phyloP scores from a whole-genome alignment of 1,140 invertebrate species.

The Penaeus vannamei region DNA sequence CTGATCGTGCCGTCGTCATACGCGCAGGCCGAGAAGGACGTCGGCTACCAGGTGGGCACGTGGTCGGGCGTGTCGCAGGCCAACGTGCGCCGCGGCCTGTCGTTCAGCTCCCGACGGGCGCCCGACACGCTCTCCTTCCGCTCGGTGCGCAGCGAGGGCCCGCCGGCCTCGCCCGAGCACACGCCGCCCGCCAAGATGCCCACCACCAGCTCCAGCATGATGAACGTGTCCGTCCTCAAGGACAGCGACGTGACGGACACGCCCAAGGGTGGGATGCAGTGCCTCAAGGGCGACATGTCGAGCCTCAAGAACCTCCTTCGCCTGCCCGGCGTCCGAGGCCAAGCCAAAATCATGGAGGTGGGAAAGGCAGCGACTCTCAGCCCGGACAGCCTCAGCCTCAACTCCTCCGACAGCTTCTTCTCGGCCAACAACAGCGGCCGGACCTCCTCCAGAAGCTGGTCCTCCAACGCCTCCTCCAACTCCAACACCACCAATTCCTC shows the following conservation, averaged over 20 bases:
- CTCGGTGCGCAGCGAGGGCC: conserved; percentile 54
- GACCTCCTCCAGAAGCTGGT: conserved; percentile 58
- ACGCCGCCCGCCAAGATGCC: neutral
- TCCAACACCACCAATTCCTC: conserved; percentile 53
- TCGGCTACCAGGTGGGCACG: conserved; percentile 53
- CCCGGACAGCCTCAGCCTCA: conserved; percentile 56
- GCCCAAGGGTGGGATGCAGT: conserved; percentile 11
- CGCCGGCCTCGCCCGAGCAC: neutral
- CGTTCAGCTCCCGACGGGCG: conserved; percentile 45
- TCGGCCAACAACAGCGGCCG: conserved; percentile 48
- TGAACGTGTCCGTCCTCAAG: conserved; percentile 21
- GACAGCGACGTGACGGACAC: conserved; percentile 10
- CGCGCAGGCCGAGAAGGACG: conserved; percentile 42
- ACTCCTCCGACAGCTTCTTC: conserved; percentile 58
- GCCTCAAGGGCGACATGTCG: conserved; percentile 38
- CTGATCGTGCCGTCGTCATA: conserved; percentile 49
- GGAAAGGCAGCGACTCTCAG: conserved; percentile 33
- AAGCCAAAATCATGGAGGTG: conserved; percentile 49
- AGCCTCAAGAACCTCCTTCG: conserved; percentile 59
- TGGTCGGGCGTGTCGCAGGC: conserved; percentile 56
- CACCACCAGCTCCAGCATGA: conserved; percentile 39
- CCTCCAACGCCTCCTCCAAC: conserved; percentile 57
- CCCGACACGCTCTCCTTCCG: conserved; percentile 50
- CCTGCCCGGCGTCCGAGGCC: conserved; percentile 53
- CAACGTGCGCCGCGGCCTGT: conserved; percentile 53